Evolutionary conservation across 2,888 invertebrate species (phyloP), one percentile per base, ranked within the genome.

Genomic region (Tribolium freemani): DNA sequence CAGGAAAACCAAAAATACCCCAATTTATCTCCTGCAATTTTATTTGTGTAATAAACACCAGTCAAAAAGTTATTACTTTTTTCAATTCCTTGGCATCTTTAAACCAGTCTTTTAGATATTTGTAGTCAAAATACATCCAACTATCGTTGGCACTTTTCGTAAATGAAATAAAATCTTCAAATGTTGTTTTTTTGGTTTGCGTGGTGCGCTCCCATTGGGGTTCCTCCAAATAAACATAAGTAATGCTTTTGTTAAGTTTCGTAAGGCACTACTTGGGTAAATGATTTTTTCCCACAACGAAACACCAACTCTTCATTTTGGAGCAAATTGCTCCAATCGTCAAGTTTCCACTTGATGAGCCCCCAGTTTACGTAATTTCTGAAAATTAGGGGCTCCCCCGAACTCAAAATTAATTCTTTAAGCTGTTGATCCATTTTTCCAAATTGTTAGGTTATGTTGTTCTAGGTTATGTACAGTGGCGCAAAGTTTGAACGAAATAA

Each of bases 51-150:
- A n/a, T 6, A 38, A 11, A 58, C 31, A 48, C 38, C 6, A 54
- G 48, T 58, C 70, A 68, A 80, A n/a, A 68, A 79, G 86, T 16
- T 16, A 16, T 16, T 16, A 92, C 92, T 87, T 91, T 87, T 76
- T 88, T 86, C 61, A 93, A 83, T 76, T 91, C 89, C 72, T 88
- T 85, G 20, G 90, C 88, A 56, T 88, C 85, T 64, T 85, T 82
- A 81, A 94, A 91, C 90, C 93, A 91, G 71, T 92, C 90, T 72
- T 90, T 88, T 85, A 96, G 89, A 84, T 94, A 91, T 87, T 95
- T 95, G 83, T 96, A 96, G 86, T 95, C 95, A 86, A 94, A 94
- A 86, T 96, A 96, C 86, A 92, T 89, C 92, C 94, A 95, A 75
- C 90, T 88, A 2, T 89, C 81, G 58, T 83, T 84, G 20, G 85